Evolutionary conservation across 2,113 vertebrate genomes (phyloP).

Genomic region (Phylloscopus whistleri): DNA sequence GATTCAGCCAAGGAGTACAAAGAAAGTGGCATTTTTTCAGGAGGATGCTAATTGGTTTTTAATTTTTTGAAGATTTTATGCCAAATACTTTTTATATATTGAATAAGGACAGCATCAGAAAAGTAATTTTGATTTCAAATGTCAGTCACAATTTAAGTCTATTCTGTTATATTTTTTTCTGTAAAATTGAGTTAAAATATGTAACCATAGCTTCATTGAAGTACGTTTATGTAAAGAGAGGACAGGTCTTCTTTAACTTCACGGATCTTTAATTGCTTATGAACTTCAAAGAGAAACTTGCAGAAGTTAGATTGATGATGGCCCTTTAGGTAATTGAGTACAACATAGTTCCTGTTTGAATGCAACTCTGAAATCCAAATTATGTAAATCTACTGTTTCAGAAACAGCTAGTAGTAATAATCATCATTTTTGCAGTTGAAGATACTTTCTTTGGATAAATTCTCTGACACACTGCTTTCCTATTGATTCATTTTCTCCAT

Average conservation of each 20-base stretch:
- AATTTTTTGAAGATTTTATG: not conserved
- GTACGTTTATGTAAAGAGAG: not conserved
- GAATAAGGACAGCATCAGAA: not conserved
- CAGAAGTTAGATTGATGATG: slow-evolving; percentile 26
- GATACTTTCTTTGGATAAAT: not conserved
- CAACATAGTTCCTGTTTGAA: not conserved
- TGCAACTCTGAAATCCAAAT: slow-evolving; percentile 24
- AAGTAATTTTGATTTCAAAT: not conserved
- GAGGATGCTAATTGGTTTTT: not conserved
- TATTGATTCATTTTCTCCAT: not conserved
- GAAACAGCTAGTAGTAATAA: slow-evolving; percentile 13
- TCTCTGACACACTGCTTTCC: not conserved
- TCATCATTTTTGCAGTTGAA: not conserved
- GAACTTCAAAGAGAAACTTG: slow-evolving; percentile 17
- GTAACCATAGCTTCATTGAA: not conserved
- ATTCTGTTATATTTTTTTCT: not conserved
- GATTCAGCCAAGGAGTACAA: not conserved
- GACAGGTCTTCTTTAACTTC: not conserved
- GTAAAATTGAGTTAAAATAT: not conserved
- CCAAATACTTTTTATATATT: not conserved
- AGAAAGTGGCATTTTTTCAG: not conserved
- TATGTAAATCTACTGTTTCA: slow-evolving; percentile 26
- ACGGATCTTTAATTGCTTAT: slow-evolving; percentile 18
- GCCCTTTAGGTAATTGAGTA: slow-evolving; percentile 42
- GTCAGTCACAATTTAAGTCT: not conserved